phyloP scores from a whole-genome alignment of 2,888 invertebrate genomes.

The Phengaris alcon region DNA sequence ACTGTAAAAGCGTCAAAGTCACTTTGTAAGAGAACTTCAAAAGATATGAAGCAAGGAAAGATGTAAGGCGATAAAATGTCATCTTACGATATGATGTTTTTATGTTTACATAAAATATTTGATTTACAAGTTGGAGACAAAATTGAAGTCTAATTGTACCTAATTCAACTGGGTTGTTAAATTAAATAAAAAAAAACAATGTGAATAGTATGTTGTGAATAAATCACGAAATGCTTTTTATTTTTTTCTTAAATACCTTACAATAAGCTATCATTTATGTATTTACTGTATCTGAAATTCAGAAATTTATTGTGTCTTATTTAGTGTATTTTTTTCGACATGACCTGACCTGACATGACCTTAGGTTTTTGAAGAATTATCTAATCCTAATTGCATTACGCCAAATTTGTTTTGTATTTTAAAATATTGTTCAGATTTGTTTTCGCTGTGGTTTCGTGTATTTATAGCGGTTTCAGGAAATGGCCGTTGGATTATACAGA shows the following conservation, averaged over 20 bases:
- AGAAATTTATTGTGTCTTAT: no score
- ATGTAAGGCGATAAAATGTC: background rate
- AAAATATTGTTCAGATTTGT: background rate
- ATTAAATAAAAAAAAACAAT: background rate
- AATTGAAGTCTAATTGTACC: background rate
- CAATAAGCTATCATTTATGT: no score
- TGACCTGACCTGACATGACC: no score
- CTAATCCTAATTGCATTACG: no score
- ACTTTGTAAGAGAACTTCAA: constrained; percentile 30
- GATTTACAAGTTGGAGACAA: background rate
- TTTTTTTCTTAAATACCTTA: no score
- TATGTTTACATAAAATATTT: background rate
- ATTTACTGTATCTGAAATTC: no score
- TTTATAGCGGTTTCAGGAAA: background rate
- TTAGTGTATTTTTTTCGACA: no score
- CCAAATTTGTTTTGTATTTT: background rate
- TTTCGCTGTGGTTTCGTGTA: constrained; percentile 10
- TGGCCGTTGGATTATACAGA: background rate
- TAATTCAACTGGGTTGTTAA: background rate
- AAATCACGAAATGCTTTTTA: no score
- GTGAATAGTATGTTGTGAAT: no score
- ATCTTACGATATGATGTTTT: background rate
- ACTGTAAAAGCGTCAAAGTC: constrained; percentile 28
- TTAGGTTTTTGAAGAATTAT: no score
- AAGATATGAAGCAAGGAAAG: constrained; percentile 3